Percentiles rank a stretch among this genome's conserved stretches.
phyloP scores from a whole-genome alignment of 53 echinoderm and acorn worm species.

The Actinopyga echinites region DNA sequence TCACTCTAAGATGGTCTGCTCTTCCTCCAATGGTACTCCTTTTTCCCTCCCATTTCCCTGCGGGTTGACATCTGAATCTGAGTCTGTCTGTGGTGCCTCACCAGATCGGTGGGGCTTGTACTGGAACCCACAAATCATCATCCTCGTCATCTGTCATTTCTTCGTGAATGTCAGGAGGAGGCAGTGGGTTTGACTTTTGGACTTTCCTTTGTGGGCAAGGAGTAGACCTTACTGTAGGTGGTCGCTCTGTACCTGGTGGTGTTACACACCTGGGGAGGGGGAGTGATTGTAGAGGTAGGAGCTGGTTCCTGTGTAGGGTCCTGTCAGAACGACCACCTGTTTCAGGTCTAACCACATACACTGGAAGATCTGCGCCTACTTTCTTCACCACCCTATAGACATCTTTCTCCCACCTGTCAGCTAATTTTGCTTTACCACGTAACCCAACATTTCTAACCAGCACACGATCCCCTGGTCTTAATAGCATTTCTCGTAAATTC shows the following conservation, averaged over 20 bases:
- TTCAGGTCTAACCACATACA: constrained; percentile 10
- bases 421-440: neutral
- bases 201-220: too few species aligned
- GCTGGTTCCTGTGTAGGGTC: constrained; percentile 7
- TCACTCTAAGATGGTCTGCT: neutral
- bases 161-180: too few species aligned
- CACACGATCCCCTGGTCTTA: constrained; percentile 7
- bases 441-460: neutral
- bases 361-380: neutral
- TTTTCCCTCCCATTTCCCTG: too few species aligned
- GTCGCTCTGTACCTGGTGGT: too few species aligned
- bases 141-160: too few species aligned
- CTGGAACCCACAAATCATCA: too few species aligned
- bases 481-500: neutral
- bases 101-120: too few species aligned
- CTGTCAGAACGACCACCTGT: neutral
- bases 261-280: neutral
- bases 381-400: too few species aligned
- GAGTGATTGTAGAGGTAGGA: neutral
- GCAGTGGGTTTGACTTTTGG: too few species aligned
- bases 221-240: too few species aligned
- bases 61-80: too few species aligned
- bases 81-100: neutral
- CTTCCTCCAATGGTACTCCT: too few species aligned
- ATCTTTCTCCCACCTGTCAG: constrained; percentile 2